Percentiles rank a stretch among this genome's conserved stretches.
phyloP scores from a whole-genome alignment of 2,797 vertebrate genomes.

The Rallus crepitans region DNA sequence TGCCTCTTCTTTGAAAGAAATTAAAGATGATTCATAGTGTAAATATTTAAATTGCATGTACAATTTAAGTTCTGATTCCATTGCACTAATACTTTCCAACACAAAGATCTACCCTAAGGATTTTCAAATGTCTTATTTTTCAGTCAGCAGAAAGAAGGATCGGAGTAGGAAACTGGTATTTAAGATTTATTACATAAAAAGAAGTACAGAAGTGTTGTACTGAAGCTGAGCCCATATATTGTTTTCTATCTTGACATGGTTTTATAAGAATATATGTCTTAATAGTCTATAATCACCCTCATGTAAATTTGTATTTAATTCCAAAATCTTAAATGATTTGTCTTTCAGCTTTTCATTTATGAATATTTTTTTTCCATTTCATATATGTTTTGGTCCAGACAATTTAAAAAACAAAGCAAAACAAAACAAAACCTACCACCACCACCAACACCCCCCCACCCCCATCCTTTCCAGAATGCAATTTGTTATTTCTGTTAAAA shows the following conservation, averaged over 20 bases:
- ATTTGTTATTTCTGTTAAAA: background rate
- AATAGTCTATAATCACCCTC: background rate
- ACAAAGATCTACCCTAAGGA: background rate
- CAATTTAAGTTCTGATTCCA: background rate
- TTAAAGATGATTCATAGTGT: accelerated
- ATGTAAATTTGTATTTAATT: background rate
- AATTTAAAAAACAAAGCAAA: background rate
- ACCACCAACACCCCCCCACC: too few relatives aligned
- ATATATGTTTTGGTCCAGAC: background rate
- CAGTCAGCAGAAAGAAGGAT: background rate
- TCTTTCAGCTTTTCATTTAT: background rate
- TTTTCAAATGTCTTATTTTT: background rate
- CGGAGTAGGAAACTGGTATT: background rate
- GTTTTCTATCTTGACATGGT: background rate
- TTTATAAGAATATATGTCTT: background rate
- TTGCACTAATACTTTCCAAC: background rate
- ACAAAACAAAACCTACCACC: background rate
- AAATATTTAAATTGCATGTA: background rate
- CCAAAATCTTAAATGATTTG: background rate
- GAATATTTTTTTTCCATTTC: background rate
- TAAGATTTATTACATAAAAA: background rate
- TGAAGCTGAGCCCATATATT: background rate
- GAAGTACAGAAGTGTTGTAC: background rate
- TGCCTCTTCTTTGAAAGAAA: background rate
- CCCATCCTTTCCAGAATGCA: background rate